Base-by-base conservation (phyloP, 2,797 vertebrate genomes). In the Lithobates sylvaticus region DNA sequence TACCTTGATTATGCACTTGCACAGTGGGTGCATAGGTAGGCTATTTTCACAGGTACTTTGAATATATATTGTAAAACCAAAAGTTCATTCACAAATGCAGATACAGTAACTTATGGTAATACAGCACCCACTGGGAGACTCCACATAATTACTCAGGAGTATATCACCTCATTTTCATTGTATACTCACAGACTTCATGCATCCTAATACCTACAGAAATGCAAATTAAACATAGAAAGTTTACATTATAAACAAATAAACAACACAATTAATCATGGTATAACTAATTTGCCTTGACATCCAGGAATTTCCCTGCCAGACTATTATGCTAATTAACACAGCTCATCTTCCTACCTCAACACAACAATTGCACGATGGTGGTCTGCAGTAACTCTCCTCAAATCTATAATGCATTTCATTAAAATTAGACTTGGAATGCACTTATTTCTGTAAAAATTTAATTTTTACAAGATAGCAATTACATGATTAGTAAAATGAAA, bases 241-340 rank as follows among this genome's bases (percentile, higher is more conserved):
- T 87, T 87, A 67, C 75, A 83, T 87, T 87, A 87, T 50, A 82
- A 87, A 78, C 50, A 87, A 74, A 77, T 83, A 87, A 83, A 83
- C 75, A 73, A 74, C 29, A 64, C 69, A 36, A 83, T 83, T 78
- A 83, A 87, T 87, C 75, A 83, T 36, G 58, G 68, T 27, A 54
- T 74, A 87, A 76, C 80, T 87, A 83, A 83, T 87, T 78, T 87
- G 80, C 78, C 69, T 29, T 87, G 80, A 83, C 85, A 83, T 47
- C 12, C 26, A 36, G 42, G 68, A 83, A 67, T 72, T 83, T 81
- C 54, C 44, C 75, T 78, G 68, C 72, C 83, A 78, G 85, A 68
- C 73, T 75, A 83, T 73, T n/a, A 78, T 83, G 78, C 83, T 83
- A 83, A 87, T 87, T 87, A 87, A 83, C 68, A 73, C 74, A 78